phyloP scores from a whole-genome alignment of 2,888 invertebrate genomes.

The Chymomyza procnemis region DNA sequence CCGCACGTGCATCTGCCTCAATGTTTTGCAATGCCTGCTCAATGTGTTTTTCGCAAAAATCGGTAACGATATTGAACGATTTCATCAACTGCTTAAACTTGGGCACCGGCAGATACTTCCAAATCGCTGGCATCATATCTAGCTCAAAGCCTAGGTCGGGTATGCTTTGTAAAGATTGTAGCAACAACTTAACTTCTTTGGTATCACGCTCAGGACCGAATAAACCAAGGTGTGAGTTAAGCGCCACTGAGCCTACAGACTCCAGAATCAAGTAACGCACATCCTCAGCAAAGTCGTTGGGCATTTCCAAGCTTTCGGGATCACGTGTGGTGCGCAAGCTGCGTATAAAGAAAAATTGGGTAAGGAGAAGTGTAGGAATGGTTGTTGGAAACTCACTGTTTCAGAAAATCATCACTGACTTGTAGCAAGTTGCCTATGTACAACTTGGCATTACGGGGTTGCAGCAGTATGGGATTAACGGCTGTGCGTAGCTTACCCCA shows the following conservation, averaged over 20 bases:
- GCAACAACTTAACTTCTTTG: conserved; percentile 45
- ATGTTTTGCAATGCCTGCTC: conserved; percentile 71
- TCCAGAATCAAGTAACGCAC: conserved; percentile 82
- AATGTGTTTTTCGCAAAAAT: conserved; percentile 74
- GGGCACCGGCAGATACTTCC: conserved; percentile 68
- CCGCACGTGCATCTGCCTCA: conserved; percentile 51
- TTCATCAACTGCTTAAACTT: conserved; percentile 59
- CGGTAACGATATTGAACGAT: conserved; percentile 57
- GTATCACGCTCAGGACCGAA: conserved; percentile 57
- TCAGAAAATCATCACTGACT: conserved; percentile 78
- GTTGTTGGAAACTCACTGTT: too few relatives aligned
- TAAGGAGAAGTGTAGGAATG: too few relatives aligned
- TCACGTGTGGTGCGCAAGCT: conserved; percentile 75
- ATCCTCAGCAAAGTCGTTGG: conserved; percentile 79
- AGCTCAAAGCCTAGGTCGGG: conserved; percentile 53
- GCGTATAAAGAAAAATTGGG: background rate
- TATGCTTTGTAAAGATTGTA: conserved; percentile 45
- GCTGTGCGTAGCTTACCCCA: conserved; percentile 84
- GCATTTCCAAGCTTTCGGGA: conserved; percentile 74
- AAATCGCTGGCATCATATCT: conserved; percentile 72
- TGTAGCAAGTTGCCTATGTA: conserved; percentile 80
- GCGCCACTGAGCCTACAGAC: conserved; percentile 78
- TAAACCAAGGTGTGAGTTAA: conserved; percentile 75
- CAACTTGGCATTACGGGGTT: conserved; percentile 81
- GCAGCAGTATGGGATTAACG: conserved; percentile 84